Percentiles rank a stretch among this genome's conserved stretches.
Evolutionary conservation across 53 echinoderm and acorn worm species (phyloP).

Genomic region (Crossaster papposus): DNA sequence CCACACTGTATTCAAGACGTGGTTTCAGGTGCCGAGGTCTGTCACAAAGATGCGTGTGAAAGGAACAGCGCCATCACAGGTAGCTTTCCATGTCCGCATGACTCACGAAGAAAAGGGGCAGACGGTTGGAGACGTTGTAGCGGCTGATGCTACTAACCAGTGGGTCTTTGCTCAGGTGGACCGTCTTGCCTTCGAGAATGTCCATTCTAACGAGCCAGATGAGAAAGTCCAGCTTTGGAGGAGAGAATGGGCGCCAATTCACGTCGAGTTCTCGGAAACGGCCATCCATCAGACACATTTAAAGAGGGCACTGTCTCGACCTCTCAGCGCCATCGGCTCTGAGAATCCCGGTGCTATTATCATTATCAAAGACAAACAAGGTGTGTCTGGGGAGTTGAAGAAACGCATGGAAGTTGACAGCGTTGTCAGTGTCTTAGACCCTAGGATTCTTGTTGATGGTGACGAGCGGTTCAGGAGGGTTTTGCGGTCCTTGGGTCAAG

Average conservation of each 20-base stretch:
- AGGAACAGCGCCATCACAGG: constrained; percentile 77
- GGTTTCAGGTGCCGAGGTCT: constrained; percentile 91
- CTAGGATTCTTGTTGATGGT: constrained; percentile 85
- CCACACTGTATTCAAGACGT: constrained; percentile 71
- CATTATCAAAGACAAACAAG: constrained; percentile 92
- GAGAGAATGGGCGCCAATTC: constrained; percentile 82
- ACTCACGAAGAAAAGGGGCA: constrained; percentile 68
- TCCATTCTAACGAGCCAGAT: constrained; percentile 90
- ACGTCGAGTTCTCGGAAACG: constrained; percentile 73
- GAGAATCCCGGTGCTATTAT: constrained; percentile 94
- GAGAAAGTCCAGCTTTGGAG: constrained; percentile 93
- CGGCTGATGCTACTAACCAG: constrained; percentile 91
- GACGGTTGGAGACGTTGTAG: constrained; percentile 80
- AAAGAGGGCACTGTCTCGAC: constrained; percentile 57
- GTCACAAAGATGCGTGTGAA: constrained; percentile 83
- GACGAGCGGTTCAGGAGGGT: constrained; percentile 92
- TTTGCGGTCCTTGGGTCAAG: constrained; percentile 85
- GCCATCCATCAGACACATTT: constrained; percentile 63
- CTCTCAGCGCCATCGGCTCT: constrained; percentile 86
- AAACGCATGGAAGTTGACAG: constrained; percentile 91
- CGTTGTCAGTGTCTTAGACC: constrained; percentile 94
- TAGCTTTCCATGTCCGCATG: constrained; percentile 85
- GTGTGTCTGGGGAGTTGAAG: constrained; percentile 85
- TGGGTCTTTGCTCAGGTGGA: constrained; percentile 91
- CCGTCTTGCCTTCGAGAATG: constrained; percentile 85